Base-by-base conservation (phyloP, 2,113 vertebrate species). In the Tautogolabrus adspersus region DNA sequence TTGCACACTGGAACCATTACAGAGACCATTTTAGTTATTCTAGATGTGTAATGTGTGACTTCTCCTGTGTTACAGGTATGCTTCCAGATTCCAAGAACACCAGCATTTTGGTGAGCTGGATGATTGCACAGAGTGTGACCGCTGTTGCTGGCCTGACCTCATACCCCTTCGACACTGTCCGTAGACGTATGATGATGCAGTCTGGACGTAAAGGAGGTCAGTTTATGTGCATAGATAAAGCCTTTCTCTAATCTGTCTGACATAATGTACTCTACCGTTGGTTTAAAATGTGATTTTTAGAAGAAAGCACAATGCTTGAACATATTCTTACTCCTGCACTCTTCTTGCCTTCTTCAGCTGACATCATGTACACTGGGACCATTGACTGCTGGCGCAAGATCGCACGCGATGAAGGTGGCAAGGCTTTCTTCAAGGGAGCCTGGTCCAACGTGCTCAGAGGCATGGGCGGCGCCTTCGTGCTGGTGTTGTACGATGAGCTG, bases 141-240 rank as follows among this genome's bases (percentile, higher is more conserved):
- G 95, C 95, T 0, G 95, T 98, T 0, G 96, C 97, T 0, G 97
- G 96, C 8, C 90, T 98, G 82, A 90, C 79, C 19, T 98, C 97
- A 11, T 99, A 98, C 80, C 97, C 97, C 8, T 98, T 98, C 23
- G 97, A 98, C 85, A 98, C 97, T 0, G 97, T 98, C 61, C 96
- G 96, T 63, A 95, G 96, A 75, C 95, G 96, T 60, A 97, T 97
- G 97, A 98, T 98, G 97, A 99, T 99, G 98, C 97, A 98, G 95
- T 98, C 97, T 0, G 97, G 97, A 23, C 96, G 95, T 58, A 98
- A 96, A 96, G 96, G 95, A 95, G 93, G 97, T 98, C 68, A 72
- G 95, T 91, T 55, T 21, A 8, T 42, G 26, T 34, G 12, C 5
- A 4, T 16, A 47, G 46, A 46, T 15, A 18, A 1, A 19, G 12